Evolutionary conservation across 2,113 vertebrate genomes (phyloP).

Genomic region (Noctilio leporinus): DNA sequence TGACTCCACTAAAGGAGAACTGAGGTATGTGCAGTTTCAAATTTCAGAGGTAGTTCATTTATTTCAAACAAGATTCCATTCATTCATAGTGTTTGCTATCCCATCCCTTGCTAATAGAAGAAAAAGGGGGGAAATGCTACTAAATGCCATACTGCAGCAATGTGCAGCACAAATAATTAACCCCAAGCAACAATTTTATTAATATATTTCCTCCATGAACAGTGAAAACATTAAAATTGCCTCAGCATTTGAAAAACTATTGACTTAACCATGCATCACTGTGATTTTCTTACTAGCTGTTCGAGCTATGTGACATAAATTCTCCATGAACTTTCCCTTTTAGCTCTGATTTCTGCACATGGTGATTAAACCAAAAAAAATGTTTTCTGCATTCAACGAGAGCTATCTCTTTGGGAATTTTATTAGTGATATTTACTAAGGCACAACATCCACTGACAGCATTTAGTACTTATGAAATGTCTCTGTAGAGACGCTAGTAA

Average conservation of each 20-base stretch:
- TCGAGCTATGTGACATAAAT: not conserved
- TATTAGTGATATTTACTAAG: conserved; percentile 32
- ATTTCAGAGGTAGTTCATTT: not conserved
- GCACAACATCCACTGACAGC: not conserved
- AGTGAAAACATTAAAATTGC: not conserved
- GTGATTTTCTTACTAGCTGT: not conserved
- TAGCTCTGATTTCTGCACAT: not conserved
- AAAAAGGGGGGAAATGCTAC: not conserved
- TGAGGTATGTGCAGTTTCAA: not conserved
- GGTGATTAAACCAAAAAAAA: not conserved
- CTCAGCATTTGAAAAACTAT: not conserved
- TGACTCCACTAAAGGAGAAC: not conserved
- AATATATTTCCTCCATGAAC: not conserved
- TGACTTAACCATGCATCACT: not conserved
- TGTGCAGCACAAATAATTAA: not conserved
- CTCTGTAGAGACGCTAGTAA: not conserved
- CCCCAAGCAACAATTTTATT: not conserved
- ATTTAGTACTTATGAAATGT: not conserved
- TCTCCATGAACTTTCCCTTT: conserved; percentile 22
- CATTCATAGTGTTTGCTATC: not conserved
- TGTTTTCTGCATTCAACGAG: not conserved
- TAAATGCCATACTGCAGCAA: not conserved
- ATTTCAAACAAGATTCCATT: not conserved
- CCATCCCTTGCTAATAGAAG: not conserved
- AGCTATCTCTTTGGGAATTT: not conserved